Conservation (phyloP, 2,113 vertebrate species). For the Serinus canaria region DNA sequence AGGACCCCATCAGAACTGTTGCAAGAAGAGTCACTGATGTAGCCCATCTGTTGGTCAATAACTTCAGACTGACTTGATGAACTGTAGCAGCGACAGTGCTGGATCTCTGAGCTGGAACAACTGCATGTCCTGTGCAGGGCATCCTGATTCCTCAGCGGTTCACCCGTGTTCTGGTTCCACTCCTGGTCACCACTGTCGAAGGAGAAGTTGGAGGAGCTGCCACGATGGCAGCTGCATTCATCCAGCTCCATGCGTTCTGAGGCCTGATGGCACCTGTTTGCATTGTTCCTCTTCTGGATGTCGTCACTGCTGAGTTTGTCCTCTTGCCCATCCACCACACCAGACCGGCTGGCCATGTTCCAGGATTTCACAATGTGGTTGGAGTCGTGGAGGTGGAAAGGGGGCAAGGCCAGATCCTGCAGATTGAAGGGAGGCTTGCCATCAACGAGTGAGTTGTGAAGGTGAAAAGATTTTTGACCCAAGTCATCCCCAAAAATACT, state of each 20-base stretch:
- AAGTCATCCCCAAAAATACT: constrained; percentile 64
- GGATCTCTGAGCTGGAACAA: constrained; percentile 73
- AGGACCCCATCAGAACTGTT: constrained; percentile 93
- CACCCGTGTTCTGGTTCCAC: constrained; percentile 83
- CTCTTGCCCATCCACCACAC: constrained; percentile 74
- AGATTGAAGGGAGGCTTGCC: constrained; percentile 78
- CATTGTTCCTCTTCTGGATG: constrained; percentile 38
- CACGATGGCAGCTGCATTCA: constrained; percentile 70
- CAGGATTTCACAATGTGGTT: constrained; percentile 69
- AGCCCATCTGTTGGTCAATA: constrained; percentile 83
- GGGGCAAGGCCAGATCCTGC: constrained; percentile 76
- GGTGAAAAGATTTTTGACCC: constrained; percentile 84
- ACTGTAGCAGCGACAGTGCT: constrained; percentile 81
- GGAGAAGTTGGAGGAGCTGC: constrained; percentile 82
- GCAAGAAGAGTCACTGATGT: constrained; percentile 92
- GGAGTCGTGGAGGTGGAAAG: constrained; percentile 79
- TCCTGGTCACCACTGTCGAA: constrained; percentile 87
- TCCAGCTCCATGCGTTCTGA: constrained; percentile 76
- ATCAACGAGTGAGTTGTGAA: constrained; percentile 76
- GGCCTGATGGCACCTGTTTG: constrained; percentile 28
- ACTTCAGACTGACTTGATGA: constrained; percentile 81
- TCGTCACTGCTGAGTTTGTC: constrained; percentile 61
- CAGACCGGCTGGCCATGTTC: constrained; percentile 61
- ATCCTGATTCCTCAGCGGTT: constrained; percentile 73
- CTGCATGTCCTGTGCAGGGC: constrained; percentile 66